Evolutionary conservation across 2,797 vertebrate species (phyloP).

Genomic region (Adelosebastes latens): DNA sequence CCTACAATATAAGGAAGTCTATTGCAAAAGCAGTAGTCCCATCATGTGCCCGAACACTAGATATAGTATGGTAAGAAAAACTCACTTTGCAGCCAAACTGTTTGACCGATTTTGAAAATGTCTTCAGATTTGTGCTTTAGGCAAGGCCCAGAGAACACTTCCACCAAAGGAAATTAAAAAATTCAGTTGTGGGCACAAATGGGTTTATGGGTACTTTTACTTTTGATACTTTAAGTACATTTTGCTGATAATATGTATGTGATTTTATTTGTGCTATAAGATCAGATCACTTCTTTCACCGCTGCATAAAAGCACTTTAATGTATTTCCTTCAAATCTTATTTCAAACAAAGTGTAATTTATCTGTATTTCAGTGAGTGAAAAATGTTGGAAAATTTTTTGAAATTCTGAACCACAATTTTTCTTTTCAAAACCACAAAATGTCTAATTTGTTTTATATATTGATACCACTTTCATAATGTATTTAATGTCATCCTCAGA

Average conservation of each 20-base stretch:
- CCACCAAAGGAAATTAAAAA: no score
- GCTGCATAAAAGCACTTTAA: background rate
- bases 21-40: no score
- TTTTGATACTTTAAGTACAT: background rate
- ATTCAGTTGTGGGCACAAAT: no score
- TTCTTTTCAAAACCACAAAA: background rate
- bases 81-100: no score
- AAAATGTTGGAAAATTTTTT: background rate
- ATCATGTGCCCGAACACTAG: no score
- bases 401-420: background rate
- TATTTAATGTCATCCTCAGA: slow-evolving; percentile 77
- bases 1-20: no score
- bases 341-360: background rate
- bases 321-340: background rate
- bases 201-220: background rate
- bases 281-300: background rate
- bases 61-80: no score
- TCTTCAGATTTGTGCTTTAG: no score
- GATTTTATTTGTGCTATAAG: background rate
- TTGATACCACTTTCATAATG: background rate
- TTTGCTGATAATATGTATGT: background rate
- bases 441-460: background rate
- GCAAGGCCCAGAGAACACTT: no score
- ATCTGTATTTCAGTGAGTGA: background rate
- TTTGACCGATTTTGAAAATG: no score